Conservation (phyloP, 1,140 invertebrate genomes). For the Neodiprion pinetum region DNA sequence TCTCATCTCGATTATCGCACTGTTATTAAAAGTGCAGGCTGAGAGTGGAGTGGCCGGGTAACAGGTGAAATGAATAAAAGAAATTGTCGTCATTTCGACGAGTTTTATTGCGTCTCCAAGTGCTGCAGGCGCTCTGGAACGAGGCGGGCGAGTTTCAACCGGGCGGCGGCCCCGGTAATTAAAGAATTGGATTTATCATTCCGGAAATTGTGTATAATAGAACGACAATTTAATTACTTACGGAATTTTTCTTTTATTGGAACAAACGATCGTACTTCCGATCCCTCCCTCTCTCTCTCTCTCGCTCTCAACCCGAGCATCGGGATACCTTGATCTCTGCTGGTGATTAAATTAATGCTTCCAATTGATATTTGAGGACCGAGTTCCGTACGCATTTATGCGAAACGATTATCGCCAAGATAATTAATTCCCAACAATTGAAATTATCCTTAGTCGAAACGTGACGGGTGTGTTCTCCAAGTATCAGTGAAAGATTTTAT, state of each 20-base stretch:
- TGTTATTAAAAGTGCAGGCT: too few species aligned
- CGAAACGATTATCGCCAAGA: neutral
- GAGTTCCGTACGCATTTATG: neutral
- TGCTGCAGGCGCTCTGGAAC: too few species aligned
- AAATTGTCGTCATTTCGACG: too few species aligned
- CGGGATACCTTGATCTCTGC: too few species aligned
- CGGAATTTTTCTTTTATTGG: neutral
- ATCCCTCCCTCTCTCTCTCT: neutral
- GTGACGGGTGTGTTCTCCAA: too few species aligned
- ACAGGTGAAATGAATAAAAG: too few species aligned
- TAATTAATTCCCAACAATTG: neutral
- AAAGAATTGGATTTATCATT: constrained; percentile 1
- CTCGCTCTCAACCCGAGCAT: neutral
- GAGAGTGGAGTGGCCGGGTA: too few species aligned
- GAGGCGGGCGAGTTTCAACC: neutral
- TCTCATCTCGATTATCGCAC: too few species aligned
- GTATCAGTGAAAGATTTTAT: too few species aligned
- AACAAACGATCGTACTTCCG: neutral
- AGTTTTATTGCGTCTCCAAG: too few species aligned
- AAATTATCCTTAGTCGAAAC: too few species aligned
- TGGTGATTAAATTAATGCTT: neutral
- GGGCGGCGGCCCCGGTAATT: neutral
- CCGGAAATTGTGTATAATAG: neutral
- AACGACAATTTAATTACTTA: neutral
- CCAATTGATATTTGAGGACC: neutral